Percentiles rank a stretch among this genome's conserved stretches.
Conservation (phyloP, 2,113 vertebrate genomes). For the Speoplatyrhinus poulsoni region DNA sequence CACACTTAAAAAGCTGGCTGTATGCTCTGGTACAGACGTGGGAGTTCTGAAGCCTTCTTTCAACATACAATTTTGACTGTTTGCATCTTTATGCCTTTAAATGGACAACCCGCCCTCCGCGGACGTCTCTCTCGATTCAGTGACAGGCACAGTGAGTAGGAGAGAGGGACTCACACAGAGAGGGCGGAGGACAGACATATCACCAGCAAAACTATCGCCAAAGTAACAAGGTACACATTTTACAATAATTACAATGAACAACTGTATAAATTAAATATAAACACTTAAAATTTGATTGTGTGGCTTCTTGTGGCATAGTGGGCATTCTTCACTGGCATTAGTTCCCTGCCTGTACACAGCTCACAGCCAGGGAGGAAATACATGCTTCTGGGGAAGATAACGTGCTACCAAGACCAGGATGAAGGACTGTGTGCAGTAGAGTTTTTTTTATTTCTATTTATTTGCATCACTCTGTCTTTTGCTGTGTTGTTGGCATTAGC, state of each 20-base stretch:
- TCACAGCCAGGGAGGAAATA: no score
- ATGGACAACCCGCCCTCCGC: constrained; percentile 3
- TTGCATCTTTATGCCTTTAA: constrained; percentile 8
- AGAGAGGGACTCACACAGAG: not conserved
- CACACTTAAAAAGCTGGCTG: constrained; percentile 15
- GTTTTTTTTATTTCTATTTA: constrained; percentile 7
- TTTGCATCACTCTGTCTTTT: not conserved
- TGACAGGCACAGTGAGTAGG: not conserved
- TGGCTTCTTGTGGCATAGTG: no score
- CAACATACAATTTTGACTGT: constrained; percentile 15
- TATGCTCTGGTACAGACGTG: not conserved
- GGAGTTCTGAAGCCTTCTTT: not conserved
- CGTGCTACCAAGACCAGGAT: not conserved
- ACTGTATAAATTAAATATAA: no score
- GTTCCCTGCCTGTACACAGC: no score
- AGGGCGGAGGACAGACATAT: not conserved
- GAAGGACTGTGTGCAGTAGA: not conserved
- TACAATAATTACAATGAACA: no score
- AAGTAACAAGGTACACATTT: no score
- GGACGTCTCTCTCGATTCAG: not conserved
- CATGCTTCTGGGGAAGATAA: no score
- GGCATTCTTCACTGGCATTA: no score
- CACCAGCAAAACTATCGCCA: no score
- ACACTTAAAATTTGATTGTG: no score
- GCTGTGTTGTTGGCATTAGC: not conserved